phyloP scores from a whole-genome alignment of 92 coral and sea anemone species.

The Zoanthus sociatus region DNA sequence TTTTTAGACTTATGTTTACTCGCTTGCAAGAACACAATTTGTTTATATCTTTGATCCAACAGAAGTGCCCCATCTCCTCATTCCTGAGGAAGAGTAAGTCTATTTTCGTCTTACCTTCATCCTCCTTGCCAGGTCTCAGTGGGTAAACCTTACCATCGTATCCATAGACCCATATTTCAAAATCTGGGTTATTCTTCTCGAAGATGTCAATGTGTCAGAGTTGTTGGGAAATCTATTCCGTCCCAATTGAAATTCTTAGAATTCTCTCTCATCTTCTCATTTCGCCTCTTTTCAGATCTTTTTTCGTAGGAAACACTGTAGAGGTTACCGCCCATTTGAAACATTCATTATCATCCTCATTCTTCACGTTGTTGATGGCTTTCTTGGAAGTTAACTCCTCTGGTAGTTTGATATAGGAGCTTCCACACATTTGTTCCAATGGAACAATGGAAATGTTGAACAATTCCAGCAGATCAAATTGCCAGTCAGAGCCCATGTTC shows the following conservation, averaged over 20 bases:
- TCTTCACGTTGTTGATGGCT: neutral
- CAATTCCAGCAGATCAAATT: neutral
- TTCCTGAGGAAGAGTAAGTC: constrained; percentile 23
- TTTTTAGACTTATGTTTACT: constrained; percentile 6
- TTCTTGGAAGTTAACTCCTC: neutral
- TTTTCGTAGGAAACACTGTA: no score
- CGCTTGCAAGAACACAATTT: constrained; percentile 28
- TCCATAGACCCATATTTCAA: neutral
- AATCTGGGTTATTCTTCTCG: neutral
- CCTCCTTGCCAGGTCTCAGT: neutral
- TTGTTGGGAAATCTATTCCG: neutral
- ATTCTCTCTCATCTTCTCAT: no score
- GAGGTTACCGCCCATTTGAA: neutral
- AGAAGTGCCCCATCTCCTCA: constrained; percentile 53
- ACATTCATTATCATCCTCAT: neutral
- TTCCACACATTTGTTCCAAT: neutral
- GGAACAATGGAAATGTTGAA: neutral
- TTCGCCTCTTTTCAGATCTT: no score
- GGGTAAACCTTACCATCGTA: neutral
- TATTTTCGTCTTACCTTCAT: constrained; percentile 1
- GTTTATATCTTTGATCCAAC: constrained; percentile 43
- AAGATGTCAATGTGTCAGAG: neutral
- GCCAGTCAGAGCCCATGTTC: neutral
- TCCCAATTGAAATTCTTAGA: neutral
- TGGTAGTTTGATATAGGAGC: neutral